These are phyloP conservation scores for Lysandra bellargus DNA, from an alignment of 2,888 invertebrate species.

Conservation along the genomic window DNA sequence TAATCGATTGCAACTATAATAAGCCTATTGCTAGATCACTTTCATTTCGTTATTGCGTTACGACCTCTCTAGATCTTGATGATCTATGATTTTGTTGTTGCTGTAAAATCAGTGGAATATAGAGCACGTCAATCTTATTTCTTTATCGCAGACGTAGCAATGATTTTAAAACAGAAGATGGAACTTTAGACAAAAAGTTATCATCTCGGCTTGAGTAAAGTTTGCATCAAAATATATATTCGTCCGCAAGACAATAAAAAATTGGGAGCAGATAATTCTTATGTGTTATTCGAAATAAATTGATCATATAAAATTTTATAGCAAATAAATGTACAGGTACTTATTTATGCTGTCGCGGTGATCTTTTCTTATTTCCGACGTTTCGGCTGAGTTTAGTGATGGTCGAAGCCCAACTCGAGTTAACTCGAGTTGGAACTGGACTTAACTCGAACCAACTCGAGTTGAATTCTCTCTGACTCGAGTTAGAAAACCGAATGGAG, in stretches of 20 bases:
- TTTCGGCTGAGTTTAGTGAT: too few relatives aligned
- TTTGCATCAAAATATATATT: not conserved
- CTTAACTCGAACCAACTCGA: too few relatives aligned
- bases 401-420: too few relatives aligned
- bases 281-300: not conserved
- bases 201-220: too few relatives aligned
- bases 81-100: not conserved
- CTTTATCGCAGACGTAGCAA: too few relatives aligned
- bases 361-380: too few relatives aligned
- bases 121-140: not conserved
- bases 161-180: too few relatives aligned
- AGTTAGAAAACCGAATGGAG: too few relatives aligned
- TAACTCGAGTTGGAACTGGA: too few relatives aligned
- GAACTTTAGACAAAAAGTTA: too few relatives aligned
- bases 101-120: not conserved
- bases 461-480: too few relatives aligned
- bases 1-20: constrained; percentile 1
- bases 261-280: not conserved
- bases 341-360: not conserved
- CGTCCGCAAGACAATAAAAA: not conserved
- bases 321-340: not conserved
- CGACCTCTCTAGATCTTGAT: constrained; percentile 1
- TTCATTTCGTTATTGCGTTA: constrained; percentile 1
- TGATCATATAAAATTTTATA: not conserved
- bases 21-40: not conserved